These are phyloP conservation scores for Callimorpha dominula DNA, from an alignment of 2,888 invertebrate species.

Conservation along the genomic window DNA sequence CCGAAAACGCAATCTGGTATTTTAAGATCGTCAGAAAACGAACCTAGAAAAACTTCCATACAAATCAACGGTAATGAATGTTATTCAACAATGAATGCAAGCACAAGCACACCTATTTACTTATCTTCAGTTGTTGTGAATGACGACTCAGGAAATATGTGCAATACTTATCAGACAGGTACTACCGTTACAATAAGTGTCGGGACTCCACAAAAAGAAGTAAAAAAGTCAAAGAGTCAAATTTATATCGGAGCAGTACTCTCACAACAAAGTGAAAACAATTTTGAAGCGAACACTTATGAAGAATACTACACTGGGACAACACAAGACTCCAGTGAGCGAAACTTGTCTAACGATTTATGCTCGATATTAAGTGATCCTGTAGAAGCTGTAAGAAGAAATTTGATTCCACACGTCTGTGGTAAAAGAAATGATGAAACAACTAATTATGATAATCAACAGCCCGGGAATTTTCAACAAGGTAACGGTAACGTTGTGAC, in stretches of 20 bases:
- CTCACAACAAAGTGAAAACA: constrained; percentile 62
- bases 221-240: constrained; percentile 82
- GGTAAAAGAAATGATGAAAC: constrained; percentile 84
- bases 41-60: constrained; percentile 89
- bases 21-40: constrained; percentile 69
- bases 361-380: constrained; percentile 89
- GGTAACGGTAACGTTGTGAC: constrained; percentile 84
- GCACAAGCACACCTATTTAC: constrained; percentile 89
- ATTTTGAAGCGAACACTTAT: constrained; percentile 71
- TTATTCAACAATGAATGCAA: constrained; percentile 92
- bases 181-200: constrained; percentile 89
- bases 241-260: constrained; percentile 82
- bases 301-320: constrained; percentile 77
- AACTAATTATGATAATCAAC: constrained; percentile 41
- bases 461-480: constrained; percentile 49
- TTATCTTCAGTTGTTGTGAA: constrained; percentile 91
- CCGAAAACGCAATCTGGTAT: constrained; percentile 57
- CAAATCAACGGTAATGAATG: constrained; percentile 91
- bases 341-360: constrained; percentile 70
- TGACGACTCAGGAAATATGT: constrained; percentile 81
- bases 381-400: constrained; percentile 91
- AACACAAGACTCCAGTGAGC: constrained; percentile 50
- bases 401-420: constrained; percentile 92
- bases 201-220: constrained; percentile 81
- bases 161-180: constrained; percentile 82